These are phyloP conservation scores for Rhea americana DNA, from an alignment of 2,113 vertebrate species.

Conservation along the genomic window DNA sequence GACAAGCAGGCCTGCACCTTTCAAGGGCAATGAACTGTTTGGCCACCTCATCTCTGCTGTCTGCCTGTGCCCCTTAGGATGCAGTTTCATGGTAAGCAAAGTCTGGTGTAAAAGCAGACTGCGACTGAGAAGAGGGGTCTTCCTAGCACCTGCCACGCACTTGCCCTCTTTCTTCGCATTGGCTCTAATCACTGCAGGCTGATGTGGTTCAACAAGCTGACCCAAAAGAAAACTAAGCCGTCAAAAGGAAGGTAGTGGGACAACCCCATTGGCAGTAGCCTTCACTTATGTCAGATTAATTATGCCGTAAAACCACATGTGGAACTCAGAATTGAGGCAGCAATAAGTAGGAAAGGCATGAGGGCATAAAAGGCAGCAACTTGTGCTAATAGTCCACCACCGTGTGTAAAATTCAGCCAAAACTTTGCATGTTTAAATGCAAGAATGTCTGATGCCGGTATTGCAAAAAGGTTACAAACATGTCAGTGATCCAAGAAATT, in stretches of 20 bases:
- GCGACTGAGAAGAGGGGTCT: neutral
- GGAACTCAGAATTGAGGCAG: neutral
- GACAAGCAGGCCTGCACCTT: neutral
- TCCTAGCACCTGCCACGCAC: neutral
- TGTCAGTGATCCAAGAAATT: constrained; percentile 19
- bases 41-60: neutral
- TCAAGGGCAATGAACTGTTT: neutral
- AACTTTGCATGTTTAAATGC: neutral
- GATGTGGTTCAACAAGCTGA: rapidly evolving
- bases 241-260: neutral
- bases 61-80: neutral
- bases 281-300: neutral
- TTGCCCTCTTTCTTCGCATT: neutral
- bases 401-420: neutral
- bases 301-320: rapidly evolving
- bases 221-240: neutral
- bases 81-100: neutral
- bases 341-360: neutral
- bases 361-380: rapidly evolving
- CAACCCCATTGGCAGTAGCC: neutral
- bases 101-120: rapidly evolving
- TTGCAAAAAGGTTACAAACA: neutral
- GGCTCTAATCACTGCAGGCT: neutral
- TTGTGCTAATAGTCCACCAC: neutral
- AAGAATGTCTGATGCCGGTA: neutral